Evolutionary conservation across 2,797 vertebrate genomes (phyloP).

Genomic region (Catharus ustulatus): DNA sequence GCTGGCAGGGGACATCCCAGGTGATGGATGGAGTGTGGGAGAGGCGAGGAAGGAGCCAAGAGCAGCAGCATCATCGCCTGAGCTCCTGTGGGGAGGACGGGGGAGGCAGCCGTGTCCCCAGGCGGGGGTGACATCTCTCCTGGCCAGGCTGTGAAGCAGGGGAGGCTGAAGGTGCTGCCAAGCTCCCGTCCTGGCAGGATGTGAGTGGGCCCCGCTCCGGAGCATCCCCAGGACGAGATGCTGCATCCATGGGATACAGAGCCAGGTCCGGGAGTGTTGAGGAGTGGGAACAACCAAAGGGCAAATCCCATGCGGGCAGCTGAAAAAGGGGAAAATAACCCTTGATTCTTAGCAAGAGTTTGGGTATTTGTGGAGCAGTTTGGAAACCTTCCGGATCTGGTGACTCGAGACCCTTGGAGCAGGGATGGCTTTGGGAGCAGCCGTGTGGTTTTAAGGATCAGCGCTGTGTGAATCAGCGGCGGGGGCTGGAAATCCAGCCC

Average conservation of each 20-base stretch:
- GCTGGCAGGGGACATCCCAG: not conserved
- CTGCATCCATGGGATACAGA: not conserved
- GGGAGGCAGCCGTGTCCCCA: not conserved
- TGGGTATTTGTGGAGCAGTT: not conserved
- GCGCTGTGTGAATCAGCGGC: not conserved
- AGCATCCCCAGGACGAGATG: rapidly evolving
- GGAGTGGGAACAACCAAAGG: not conserved
- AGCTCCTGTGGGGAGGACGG: rapidly evolving
- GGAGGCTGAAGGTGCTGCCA: not conserved
- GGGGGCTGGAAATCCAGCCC: not conserved
- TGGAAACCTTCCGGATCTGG: not conserved
- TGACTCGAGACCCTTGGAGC: rapidly evolving
- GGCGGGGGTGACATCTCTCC: not conserved
- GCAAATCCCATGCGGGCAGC: not conserved
- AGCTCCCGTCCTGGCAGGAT: not conserved
- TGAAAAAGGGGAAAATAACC: not conserved
- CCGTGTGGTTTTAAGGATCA: not conserved
- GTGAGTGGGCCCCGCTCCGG: rapidly evolving
- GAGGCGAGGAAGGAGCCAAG: not conserved
- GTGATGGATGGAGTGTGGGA: rapidly evolving
- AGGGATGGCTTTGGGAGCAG: not conserved
- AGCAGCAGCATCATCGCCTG: rapidly evolving
- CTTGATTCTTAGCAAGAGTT: not conserved
- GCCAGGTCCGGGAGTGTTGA: not conserved
- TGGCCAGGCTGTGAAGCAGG: not conserved